A percentile compares a stretch with the other conserved stretches of the same genome.
These are phyloP conservation scores for Parauchenoglanis punctatus DNA, from an alignment of 2,797 vertebrate species.

Conservation along the genomic window DNA sequence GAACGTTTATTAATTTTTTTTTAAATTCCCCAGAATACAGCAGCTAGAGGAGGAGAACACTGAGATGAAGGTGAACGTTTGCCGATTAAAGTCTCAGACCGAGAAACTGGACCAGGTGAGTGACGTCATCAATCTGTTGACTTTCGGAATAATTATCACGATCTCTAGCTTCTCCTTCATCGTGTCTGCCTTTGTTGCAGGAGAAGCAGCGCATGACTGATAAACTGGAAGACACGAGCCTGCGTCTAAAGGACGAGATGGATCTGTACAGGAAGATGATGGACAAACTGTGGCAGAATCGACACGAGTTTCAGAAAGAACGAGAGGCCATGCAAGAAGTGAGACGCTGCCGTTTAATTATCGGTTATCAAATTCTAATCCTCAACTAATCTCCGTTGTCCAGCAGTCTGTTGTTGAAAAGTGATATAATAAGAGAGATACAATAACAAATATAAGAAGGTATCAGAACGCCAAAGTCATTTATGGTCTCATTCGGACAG, in stretches of 20 bases:
- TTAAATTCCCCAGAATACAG: conserved; percentile 75
- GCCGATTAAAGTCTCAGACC: conserved; percentile 89
- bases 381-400: background rate
- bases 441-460: background rate
- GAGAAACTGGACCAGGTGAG: conserved; percentile 92
- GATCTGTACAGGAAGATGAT: conserved; percentile 97
- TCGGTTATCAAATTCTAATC: background rate
- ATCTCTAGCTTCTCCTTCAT: background rate
- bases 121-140: background rate
- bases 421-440: background rate
- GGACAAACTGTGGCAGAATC: conserved; percentile 94
- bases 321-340: conserved; percentile 96
- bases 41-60: conserved; percentile 91
- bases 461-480: background rate
- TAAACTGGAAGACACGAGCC: conserved; percentile 91
- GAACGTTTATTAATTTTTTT: background rate
- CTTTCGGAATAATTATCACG: background rate
- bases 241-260: conserved; percentile 96
- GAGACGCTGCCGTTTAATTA: conserved; percentile 19
- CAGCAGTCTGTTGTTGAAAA: background rate
- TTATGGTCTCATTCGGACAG: background rate
- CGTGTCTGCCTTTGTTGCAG: conserved; percentile 64
- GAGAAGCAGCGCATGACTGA: conserved; percentile 96
- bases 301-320: conserved; percentile 94
- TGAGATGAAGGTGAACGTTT: conserved; percentile 81